A percentile compares a stretch with the other conserved stretches of the same genome.
These are phyloP conservation scores for Anoplophora glabripennis DNA, from an alignment of 1,140 invertebrate species.

Conservation along the genomic window DNA sequence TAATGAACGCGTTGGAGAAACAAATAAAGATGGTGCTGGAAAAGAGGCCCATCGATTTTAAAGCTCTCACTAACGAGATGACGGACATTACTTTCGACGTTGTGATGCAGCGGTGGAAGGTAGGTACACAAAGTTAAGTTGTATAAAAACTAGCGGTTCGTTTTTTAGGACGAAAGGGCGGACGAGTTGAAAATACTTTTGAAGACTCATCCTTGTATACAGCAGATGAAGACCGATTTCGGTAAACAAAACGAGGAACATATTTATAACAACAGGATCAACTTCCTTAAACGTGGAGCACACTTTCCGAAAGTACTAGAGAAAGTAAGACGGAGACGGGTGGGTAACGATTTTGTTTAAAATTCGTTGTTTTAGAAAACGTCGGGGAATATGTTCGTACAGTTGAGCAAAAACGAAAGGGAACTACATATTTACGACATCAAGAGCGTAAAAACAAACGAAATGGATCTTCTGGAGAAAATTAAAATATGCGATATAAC, in stretches of 20 bases:
- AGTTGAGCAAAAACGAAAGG: slow-evolving; percentile 32
- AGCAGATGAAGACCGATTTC: slow-evolving; percentile 31
- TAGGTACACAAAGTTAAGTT: slow-evolving; percentile 1
- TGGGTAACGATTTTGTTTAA: too few relatives aligned
- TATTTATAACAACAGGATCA: slow-evolving; percentile 36
- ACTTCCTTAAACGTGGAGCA: slow-evolving; percentile 25
- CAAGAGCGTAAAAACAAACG: slow-evolving; percentile 3
- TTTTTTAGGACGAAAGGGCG: slow-evolving; percentile 34
- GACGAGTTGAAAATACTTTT: slow-evolving; percentile 31
- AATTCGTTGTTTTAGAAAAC: slow-evolving; percentile 28
- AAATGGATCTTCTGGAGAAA: neutral
- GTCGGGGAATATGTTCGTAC: slow-evolving; percentile 22
- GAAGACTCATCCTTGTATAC: slow-evolving; percentile 34
- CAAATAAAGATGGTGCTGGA: slow-evolving; percentile 37
- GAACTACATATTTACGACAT: slow-evolving; percentile 27
- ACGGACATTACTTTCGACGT: slow-evolving; percentile 28
- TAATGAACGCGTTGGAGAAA: slow-evolving; percentile 37
- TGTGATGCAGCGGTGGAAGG: slow-evolving; percentile 33
- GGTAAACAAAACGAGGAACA: slow-evolving; percentile 24
- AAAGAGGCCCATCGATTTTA: slow-evolving; percentile 35
- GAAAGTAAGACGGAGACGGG: slow-evolving; percentile 9
- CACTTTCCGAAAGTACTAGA: slow-evolving; percentile 26
- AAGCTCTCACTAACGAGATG: slow-evolving; percentile 33
- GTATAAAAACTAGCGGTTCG: neutral
- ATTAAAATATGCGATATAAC: slow-evolving; percentile 28